phyloP scores from a whole-genome alignment of 2,888 invertebrate genomes.

The Julus scandinavius region DNA sequence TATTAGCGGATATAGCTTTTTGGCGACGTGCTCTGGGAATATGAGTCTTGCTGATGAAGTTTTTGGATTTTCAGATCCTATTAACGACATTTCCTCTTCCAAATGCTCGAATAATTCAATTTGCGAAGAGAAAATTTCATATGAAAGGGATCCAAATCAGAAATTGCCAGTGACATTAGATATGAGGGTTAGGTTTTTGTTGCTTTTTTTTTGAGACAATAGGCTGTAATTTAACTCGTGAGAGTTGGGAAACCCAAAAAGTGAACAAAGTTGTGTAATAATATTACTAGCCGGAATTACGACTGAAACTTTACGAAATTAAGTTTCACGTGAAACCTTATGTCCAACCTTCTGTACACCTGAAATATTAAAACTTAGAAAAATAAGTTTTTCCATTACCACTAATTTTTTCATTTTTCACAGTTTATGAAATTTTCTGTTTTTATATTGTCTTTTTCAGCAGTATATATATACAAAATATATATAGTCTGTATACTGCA shows the following conservation, averaged over 20 bases:
- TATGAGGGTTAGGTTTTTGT: background rate
- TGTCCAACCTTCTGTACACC: too few species aligned
- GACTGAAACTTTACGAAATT: too few species aligned
- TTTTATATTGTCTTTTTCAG: too few species aligned
- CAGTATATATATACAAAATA: too few species aligned
- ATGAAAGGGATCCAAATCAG: background rate
- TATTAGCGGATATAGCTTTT: background rate
- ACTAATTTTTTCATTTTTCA: too few species aligned
- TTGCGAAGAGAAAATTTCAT: background rate
- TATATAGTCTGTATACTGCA: too few species aligned
- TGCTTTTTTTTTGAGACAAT: background rate
- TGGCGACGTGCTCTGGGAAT: constrained; percentile 13
- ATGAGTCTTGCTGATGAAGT: background rate
- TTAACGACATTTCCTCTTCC: background rate
- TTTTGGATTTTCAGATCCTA: constrained; percentile 13
- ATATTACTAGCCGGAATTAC: background rate
- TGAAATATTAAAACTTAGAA: too few species aligned
- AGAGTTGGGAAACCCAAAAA: background rate
- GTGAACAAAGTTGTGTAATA: background rate
- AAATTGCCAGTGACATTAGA: constrained; percentile 19
- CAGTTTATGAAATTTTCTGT: too few species aligned
- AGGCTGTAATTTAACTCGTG: background rate
- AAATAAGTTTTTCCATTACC: too few species aligned
- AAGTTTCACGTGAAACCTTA: too few species aligned
- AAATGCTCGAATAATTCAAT: background rate